These are phyloP conservation scores for Gibbula magus DNA, from an alignment of 2,888 invertebrate genomes.

Conservation along the genomic window DNA sequence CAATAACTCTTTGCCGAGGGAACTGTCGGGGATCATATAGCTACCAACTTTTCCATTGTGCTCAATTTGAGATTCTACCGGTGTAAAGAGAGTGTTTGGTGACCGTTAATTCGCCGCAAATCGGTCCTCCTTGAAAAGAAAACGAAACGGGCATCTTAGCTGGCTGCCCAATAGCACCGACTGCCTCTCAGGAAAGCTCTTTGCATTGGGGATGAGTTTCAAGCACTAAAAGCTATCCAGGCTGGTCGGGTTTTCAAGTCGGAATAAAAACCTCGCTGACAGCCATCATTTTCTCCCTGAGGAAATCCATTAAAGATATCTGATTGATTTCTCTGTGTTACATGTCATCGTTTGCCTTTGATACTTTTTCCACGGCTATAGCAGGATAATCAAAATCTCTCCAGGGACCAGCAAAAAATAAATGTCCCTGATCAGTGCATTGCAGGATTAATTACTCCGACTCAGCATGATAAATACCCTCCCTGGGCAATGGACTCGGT, in stretches of 20 bases:
- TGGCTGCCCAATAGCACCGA: background rate
- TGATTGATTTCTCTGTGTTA: constrained; percentile 23
- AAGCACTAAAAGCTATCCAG: constrained; percentile 22
- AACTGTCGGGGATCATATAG: background rate
- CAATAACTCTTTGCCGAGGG: background rate
- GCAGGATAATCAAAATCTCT: constrained; percentile 27
- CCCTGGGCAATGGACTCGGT: background rate
- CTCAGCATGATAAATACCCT: constrained; percentile 15
- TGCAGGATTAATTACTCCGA: constrained; percentile 18
- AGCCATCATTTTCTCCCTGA: constrained; percentile 21
- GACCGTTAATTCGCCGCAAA: background rate
- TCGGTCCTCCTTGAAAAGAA: background rate
- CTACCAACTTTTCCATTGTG: constrained; percentile 4
- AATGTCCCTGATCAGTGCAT: constrained; percentile 8
- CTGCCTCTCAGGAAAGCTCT: background rate
- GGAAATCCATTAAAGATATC: constrained; percentile 22
- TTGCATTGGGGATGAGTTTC: constrained; percentile 9
- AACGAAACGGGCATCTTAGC: background rate
- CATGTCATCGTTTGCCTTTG: constrained; percentile 20
- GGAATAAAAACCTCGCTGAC: constrained; percentile 6
- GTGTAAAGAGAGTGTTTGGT: background rate
- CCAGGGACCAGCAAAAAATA: constrained; percentile 19
- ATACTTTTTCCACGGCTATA: constrained; percentile 4
- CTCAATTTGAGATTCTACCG: background rate
- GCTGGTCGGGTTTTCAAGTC: background rate